Evolutionary conservation across 1,140 invertebrate genomes (phyloP).

Genomic region (Solen grandis): DNA sequence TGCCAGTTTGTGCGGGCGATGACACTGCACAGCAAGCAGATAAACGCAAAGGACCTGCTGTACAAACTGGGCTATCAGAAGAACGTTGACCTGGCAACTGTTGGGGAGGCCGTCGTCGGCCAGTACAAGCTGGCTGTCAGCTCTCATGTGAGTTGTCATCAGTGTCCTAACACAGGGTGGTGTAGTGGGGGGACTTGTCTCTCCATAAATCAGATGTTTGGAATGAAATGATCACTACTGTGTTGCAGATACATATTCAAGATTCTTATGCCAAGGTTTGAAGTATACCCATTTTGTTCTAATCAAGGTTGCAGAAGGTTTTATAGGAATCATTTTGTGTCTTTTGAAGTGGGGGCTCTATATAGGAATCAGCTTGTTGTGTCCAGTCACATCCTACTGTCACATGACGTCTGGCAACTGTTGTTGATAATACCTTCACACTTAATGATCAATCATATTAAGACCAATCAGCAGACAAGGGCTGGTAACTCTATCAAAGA

Average conservation of each 20-base stretch:
- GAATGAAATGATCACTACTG: background rate
- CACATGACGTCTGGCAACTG: no score
- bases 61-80: constrained; percentile 48
- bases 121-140: constrained; percentile 30
- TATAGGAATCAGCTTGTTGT: no score
- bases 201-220: background rate
- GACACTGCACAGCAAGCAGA: constrained; percentile 5
- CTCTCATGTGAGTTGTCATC: constrained; percentile 43
- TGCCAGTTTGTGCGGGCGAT: constrained; percentile 16
- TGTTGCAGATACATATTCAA: no score
- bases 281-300: no score
- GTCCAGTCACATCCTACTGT: no score
- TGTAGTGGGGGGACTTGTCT: background rate
- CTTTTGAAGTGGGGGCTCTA: no score
- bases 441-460: no score
- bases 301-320: background rate
- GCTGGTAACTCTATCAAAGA: no score
- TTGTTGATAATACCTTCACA: no score
- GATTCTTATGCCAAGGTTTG: no score
- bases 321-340: background rate
- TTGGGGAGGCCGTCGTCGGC: constrained; percentile 21
- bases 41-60: constrained; percentile 33
- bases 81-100: background rate
- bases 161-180: no score
- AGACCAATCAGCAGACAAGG: no score